Base-by-base conservation (phyloP, 2,888 invertebrate species). In the Orthosia gothica region DNA sequence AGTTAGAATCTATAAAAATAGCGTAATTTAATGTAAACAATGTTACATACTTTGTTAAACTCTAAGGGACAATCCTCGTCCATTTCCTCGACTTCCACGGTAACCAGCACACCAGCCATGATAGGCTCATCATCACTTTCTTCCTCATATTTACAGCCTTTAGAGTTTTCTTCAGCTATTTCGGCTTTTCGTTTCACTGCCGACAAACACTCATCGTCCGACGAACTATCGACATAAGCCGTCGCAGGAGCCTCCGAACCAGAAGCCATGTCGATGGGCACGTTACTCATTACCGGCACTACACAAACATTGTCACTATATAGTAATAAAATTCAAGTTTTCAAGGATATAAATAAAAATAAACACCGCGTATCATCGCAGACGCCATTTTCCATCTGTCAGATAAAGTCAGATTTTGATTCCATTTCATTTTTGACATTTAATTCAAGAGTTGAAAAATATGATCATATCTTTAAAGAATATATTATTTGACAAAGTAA, bases 81-180 rank as follows among this genome's bases (percentile, higher is more conserved):
- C 64, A 89, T 71, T 75, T 90, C 91, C 55, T 90, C 86, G 12
- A 91, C 87, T 67, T 91, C 89, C 57, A 91, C 90, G 45, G 88
- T 86, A 47, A 91, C 87, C 81, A 87, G 52, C 12, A 88, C 88
- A n/a, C 88, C 88, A 9, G 89, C 81, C 81, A 88, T 79, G 47
- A 89, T 80, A 16, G 82, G 74, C n/a, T 84, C 86, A 64, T 87
- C 86, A 62, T 91, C 91, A 67, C 86, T 87, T 5, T 89, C 85
- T 5, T 74, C 82, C 2, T 76, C 81, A 71, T 81, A 80, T 18
- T 65, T 74, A 71, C 52, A 65, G 52, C 26, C 70, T 67, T 70
- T 82, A 45, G 77, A 77, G 49, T 63, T 76, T 67, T 71, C 68
- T 45, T 72, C 79, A 63, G 77, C 63, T 23, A 70, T 70, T 79